Percentiles rank a stretch among this genome's conserved stretches.
These are phyloP conservation scores for Paracyclopina nana DNA, from an alignment of 1,140 invertebrate species.

Conservation along the genomic window DNA sequence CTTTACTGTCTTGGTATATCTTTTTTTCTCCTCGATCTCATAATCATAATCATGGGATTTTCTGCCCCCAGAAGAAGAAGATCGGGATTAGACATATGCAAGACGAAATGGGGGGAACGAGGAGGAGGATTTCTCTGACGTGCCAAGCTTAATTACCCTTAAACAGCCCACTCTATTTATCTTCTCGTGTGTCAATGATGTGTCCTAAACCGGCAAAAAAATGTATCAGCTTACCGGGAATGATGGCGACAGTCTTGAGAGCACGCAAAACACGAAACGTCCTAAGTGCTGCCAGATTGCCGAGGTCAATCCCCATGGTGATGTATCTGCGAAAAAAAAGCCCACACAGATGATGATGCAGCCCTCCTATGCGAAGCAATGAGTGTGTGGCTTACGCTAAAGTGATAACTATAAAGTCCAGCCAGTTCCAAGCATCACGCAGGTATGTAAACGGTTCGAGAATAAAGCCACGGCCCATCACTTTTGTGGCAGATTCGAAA, in stretches of 20 bases:
- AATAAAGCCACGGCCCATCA: conserved; percentile 97
- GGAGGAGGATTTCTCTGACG: too few relatives aligned
- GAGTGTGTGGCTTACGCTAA: conserved; percentile 73
- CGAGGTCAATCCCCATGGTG: conserved; percentile 94
- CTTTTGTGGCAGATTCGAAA: conserved; percentile 94
- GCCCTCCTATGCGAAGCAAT: not conserved
- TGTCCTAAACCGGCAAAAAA: too few relatives aligned
- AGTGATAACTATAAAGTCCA: conserved; percentile 98
- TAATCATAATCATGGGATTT: too few relatives aligned
- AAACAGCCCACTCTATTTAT: too few relatives aligned
- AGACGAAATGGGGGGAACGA: too few relatives aligned
- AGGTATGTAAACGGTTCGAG: conserved; percentile 97
- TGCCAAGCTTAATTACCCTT: too few relatives aligned
- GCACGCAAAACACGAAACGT: conserved; percentile 96
- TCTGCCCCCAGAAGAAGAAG: too few relatives aligned
- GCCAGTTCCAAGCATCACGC: conserved; percentile 99
- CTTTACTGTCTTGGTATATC: too few relatives aligned
- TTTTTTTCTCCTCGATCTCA: too few relatives aligned
- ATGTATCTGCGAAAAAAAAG: conserved; percentile 57
- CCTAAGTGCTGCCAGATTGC: conserved; percentile 90
- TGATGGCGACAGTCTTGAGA: conserved; percentile 96
- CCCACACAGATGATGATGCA: not conserved
- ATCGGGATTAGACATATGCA: too few relatives aligned
- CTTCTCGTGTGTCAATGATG: too few relatives aligned
- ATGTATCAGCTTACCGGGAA: conserved; percentile 91